A percentile compares a stretch with the other conserved stretches of the same genome.
Evolutionary conservation across 2,113 vertebrate species (phyloP).

Genomic region (Trematomus loennbergii): DNA sequence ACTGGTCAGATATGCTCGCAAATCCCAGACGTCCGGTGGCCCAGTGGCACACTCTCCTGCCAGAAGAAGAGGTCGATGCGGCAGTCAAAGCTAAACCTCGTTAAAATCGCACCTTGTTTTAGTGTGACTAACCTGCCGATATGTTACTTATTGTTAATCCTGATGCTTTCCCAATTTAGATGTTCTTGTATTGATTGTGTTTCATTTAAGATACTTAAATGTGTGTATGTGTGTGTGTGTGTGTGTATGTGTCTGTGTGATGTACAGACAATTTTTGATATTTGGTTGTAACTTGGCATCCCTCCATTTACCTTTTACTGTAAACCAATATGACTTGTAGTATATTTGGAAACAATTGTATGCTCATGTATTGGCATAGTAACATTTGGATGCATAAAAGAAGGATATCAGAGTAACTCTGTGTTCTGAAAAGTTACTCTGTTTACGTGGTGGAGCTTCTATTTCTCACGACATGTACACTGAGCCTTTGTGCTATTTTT

Average conservation of each 20-base stretch:
- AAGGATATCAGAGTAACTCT: conserved; percentile 15
- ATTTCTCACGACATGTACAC: neutral
- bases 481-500: conserved; percentile 30
- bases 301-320: neutral
- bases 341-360: conserved; percentile 20
- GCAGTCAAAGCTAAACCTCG: conserved; percentile 84
- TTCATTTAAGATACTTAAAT: conserved; percentile 16
- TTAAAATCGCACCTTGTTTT: conserved; percentile 51
- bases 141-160: conserved; percentile 22
- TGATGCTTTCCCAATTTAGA: conserved; percentile 32
- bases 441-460: neutral
- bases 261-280: conserved; percentile 40
- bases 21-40: conserved; percentile 89
- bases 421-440: neutral
- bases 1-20: conserved; percentile 90
- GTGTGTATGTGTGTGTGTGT: conserved; percentile 29
- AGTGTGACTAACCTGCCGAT: neutral
- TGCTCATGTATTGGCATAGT: neutral
- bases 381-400: neutral
- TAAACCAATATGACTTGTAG: conserved; percentile 24
- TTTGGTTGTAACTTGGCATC: conserved; percentile 26
- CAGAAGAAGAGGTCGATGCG: conserved; percentile 86
- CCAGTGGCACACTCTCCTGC: conserved; percentile 88
- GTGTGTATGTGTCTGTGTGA: conserved; percentile 6
- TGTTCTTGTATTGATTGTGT: conserved; percentile 43